Percentiles rank a stretch among this genome's conserved stretches.
Conservation (phyloP, 2,797 vertebrate genomes). For the Neosilurus mollespiculum region DNA sequence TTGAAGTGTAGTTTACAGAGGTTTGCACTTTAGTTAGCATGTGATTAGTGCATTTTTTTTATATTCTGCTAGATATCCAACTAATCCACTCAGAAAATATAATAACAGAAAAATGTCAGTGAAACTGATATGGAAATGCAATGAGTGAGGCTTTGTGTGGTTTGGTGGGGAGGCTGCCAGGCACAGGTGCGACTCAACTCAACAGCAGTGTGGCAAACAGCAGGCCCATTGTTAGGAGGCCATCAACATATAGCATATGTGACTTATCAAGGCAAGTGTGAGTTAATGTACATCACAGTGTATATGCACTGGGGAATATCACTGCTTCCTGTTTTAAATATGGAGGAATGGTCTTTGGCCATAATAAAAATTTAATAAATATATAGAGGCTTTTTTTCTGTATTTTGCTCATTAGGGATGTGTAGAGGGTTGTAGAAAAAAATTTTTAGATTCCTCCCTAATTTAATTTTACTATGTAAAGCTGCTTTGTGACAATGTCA, state of each 20-base stretch:
- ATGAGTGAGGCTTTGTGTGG: slow-evolving; percentile 30
- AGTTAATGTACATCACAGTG: slow-evolving; percentile 63
- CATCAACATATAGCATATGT: slow-evolving; percentile 67
- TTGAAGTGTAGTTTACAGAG: background rate
- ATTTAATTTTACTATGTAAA: too few species aligned
- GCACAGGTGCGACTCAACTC: slow-evolving; percentile 78
- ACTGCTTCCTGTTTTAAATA: slow-evolving; percentile 58
- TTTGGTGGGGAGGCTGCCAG: slow-evolving; percentile 57
- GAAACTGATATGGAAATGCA: slow-evolving; percentile 68
- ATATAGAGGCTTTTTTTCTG: too few species aligned
- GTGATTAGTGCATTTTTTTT: background rate
- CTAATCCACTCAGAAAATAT: slow-evolving; percentile 15
- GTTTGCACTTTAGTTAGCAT: background rate
- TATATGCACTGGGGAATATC: slow-evolving; percentile 57
- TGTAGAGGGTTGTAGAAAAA: too few species aligned
- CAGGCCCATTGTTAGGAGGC: slow-evolving; percentile 70
- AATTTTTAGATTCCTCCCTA: too few species aligned
- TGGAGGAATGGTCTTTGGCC: background rate
- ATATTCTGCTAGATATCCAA: background rate
- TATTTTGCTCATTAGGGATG: too few species aligned
- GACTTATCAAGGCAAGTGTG: slow-evolving; percentile 61
- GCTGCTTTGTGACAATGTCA: too few species aligned
- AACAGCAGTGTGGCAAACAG: slow-evolving; percentile 68
- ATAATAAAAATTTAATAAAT: background rate
- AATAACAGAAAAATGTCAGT: slow-evolving; percentile 43